Percentiles rank a stretch among this genome's conserved stretches.
Evolutionary conservation across 2,888 invertebrate genomes (phyloP).

Genomic region (Blastobasis lacticolella): DNA sequence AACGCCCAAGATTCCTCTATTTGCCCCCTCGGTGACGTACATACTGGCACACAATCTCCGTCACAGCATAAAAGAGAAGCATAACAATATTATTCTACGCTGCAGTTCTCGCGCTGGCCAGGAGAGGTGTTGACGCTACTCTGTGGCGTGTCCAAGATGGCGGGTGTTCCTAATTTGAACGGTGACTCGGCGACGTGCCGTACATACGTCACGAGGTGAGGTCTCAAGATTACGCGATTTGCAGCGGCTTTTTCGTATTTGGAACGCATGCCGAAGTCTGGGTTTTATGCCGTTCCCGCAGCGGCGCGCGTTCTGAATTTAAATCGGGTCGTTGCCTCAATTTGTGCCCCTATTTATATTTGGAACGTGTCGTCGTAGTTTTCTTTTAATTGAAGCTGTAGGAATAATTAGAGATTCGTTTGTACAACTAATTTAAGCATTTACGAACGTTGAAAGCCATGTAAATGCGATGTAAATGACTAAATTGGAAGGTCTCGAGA

Average conservation of each 20-base stretch:
- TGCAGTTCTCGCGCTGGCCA: neutral
- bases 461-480: too few species aligned
- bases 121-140: conserved; percentile 11
- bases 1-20: conserved; percentile 68
- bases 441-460: too few species aligned
- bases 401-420: too few species aligned
- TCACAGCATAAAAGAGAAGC: conserved; percentile 24
- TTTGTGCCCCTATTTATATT: conserved; percentile 34
- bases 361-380: conserved; percentile 42
- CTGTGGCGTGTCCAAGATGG: conserved; percentile 44
- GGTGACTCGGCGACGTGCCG: conserved; percentile 53
- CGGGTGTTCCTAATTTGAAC: conserved; percentile 51
- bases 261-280: conserved; percentile 42
- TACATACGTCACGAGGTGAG: conserved; percentile 66
- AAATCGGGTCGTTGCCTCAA: conserved; percentile 45
- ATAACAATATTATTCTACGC: neutral
- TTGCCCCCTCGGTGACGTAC: conserved; percentile 39
- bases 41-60: conserved; percentile 21
- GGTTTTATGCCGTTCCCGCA: conserved; percentile 50
- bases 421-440: too few species aligned
- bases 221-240: conserved; percentile 71
- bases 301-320: conserved; percentile 48
- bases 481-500: too few species aligned
- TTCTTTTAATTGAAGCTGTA: conserved; percentile 22
- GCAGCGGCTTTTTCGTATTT: conserved; percentile 67